Evolutionary conservation across 2,888 invertebrate genomes (phyloP).

Genomic region (Drosophila longiperda): DNA sequence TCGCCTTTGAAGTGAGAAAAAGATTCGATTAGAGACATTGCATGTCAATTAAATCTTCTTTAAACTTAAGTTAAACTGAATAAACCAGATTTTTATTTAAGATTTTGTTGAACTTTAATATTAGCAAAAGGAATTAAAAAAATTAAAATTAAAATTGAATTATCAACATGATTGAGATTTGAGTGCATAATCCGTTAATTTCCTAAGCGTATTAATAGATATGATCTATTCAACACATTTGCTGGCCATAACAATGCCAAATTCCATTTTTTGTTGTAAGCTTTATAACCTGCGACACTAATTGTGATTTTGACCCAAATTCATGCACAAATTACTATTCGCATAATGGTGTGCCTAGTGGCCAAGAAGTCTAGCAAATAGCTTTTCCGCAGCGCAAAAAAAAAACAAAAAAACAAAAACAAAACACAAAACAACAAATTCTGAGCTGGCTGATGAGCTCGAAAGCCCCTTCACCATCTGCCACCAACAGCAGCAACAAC

Average conservation of each 20-base stretch:
- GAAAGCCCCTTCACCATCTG: slow-evolving; percentile 30
- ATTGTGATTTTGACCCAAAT: slow-evolving; percentile 81
- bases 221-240: slow-evolving; percentile 12
- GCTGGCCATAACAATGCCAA: slow-evolving; percentile 27
- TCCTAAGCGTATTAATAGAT: slow-evolving; percentile 12
- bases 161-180: not conserved
- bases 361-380: slow-evolving; percentile 47
- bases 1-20: slow-evolving; percentile 87
- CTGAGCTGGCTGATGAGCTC: slow-evolving; percentile 35
- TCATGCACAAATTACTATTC: slow-evolving; percentile 67
- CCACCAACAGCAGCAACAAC: slow-evolving; percentile 22
- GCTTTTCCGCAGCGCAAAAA: slow-evolving; percentile 20
- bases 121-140: not conserved
- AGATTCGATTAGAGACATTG: not conserved
- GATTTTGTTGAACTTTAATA: not conserved
- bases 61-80: not conserved
- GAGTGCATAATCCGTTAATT: not conserved
- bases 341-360: slow-evolving; percentile 48
- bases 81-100: not conserved
- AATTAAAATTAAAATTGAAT: not conserved
- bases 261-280: slow-evolving; percentile 22
- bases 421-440: not conserved
- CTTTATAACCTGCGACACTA: slow-evolving; percentile 57
- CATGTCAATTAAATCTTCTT: not conserved
- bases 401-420: not conserved